A percentile compares a stretch with the other conserved stretches of the same genome.
These are phyloP conservation scores for Cerastoderma edule DNA, from an alignment of 2,888 invertebrate genomes.

Conservation along the genomic window DNA sequence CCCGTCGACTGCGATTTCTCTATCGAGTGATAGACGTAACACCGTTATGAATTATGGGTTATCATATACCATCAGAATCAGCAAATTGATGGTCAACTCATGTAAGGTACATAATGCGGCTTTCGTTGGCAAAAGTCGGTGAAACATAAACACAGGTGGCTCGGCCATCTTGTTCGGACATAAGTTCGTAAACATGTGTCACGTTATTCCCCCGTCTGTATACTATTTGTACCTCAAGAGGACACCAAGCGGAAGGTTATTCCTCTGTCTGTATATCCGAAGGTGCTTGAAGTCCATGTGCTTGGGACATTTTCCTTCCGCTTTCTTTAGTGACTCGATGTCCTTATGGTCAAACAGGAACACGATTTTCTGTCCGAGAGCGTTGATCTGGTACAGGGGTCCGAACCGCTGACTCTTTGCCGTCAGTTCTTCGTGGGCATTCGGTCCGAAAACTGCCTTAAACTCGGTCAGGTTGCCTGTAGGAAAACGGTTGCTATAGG, in stretches of 20 bases:
- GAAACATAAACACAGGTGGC: too few relatives aligned
- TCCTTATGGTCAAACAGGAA: constrained; percentile 59
- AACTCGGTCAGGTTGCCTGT: constrained; percentile 56
- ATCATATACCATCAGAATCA: too few relatives aligned
- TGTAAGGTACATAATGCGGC: too few relatives aligned
- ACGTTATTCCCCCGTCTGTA: background rate
- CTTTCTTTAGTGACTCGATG: constrained; percentile 47
- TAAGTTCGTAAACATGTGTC: too few relatives aligned
- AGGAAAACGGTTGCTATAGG: too few relatives aligned
- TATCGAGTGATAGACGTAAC: too few relatives aligned
- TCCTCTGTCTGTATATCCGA: constrained; percentile 48
- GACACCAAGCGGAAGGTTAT: constrained; percentile 54
- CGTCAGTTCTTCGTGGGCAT: constrained; percentile 52
- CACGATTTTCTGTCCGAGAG: constrained; percentile 52
- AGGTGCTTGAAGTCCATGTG: constrained; percentile 64
- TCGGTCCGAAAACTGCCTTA: constrained; percentile 50
- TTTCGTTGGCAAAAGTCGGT: too few relatives aligned
- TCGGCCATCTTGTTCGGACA: too few relatives aligned
- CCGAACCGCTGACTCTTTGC: constrained; percentile 41
- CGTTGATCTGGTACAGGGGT: constrained; percentile 52
- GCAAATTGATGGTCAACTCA: too few relatives aligned
- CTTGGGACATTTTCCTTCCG: constrained; percentile 56
- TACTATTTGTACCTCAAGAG: constrained; percentile 50
- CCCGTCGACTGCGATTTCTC: too few relatives aligned
- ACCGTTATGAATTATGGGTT: too few relatives aligned